Evolutionary conservation across 2,888 invertebrate species (phyloP).

Genomic region (Drosophila prostipennis): DNA sequence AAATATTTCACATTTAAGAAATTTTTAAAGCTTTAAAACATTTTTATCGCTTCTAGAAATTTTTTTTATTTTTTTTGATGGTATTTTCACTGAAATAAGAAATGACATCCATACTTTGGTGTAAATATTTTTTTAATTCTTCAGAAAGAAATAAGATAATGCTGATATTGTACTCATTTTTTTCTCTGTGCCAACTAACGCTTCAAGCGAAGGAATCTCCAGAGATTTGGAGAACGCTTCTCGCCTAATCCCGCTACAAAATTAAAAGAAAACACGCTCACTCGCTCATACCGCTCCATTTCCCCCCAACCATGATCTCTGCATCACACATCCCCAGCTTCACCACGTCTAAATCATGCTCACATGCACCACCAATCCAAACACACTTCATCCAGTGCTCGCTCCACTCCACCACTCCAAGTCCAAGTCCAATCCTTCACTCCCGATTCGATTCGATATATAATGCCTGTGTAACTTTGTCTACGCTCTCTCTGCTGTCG

Average conservation of each 20-base stretch:
- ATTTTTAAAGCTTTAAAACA: background rate
- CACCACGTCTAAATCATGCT: constrained; percentile 34
- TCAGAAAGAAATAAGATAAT: background rate
- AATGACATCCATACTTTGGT: no score
- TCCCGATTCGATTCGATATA: constrained; percentile 38
- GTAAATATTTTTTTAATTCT: background rate
- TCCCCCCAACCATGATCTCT: constrained; percentile 70
- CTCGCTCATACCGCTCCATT: constrained; percentile 77
- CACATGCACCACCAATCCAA: constrained; percentile 31
- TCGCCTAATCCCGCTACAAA: constrained; percentile 46
- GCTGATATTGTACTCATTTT: constrained; percentile 19
- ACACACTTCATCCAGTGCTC: constrained; percentile 33
- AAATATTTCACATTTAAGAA: background rate
- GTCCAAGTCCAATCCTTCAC: constrained; percentile 37
- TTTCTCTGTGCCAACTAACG: constrained; percentile 38
- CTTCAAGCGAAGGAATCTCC: constrained; percentile 22
- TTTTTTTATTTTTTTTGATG: background rate
- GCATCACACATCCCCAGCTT: constrained; percentile 42
- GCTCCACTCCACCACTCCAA: constrained; percentile 33
- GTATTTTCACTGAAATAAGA: no score
- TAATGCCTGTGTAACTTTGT: constrained; percentile 44
- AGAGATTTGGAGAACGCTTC: constrained; percentile 5
- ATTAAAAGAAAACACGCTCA: constrained; percentile 65
- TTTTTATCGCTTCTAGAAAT: background rate
- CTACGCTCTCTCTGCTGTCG: constrained; percentile 55